These are phyloP conservation scores for Luidia sarsii DNA, from an alignment of 53 echinoderm and acorn worm genomes.

Conservation along the genomic window DNA sequence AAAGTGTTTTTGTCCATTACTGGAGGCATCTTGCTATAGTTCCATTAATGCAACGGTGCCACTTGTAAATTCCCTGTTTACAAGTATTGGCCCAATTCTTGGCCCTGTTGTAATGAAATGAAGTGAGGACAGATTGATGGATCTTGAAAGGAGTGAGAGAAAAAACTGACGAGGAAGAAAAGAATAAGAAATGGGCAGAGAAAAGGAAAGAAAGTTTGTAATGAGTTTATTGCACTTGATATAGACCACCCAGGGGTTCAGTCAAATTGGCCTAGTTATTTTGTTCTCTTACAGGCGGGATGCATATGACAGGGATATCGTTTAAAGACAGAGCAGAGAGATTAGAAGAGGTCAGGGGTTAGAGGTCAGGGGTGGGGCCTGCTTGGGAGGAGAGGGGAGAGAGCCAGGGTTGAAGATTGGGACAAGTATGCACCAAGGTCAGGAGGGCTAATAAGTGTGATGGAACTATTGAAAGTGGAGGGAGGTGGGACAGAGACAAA, in stretches of 20 bases:
- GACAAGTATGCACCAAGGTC: too few species aligned
- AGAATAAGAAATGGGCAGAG: too few species aligned
- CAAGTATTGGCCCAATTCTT: conserved; percentile 19
- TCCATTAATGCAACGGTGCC: too few species aligned
- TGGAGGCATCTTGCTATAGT: too few species aligned
- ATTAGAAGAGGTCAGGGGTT: conserved; percentile 28
- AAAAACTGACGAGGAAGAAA: conserved; percentile 19
- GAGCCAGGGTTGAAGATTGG: too few species aligned
- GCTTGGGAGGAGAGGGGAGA: too few species aligned
- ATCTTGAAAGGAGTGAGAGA: not conserved
- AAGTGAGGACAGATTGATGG: conserved; percentile 43
- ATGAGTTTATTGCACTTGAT: conserved; percentile 57
- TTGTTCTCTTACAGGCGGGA: not conserved
- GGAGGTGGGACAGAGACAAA: too few species aligned
- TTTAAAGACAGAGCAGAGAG: conserved; percentile 39
- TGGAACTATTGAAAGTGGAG: too few species aligned
- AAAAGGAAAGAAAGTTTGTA: not conserved
- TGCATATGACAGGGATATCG: not conserved
- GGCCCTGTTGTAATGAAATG: conserved; percentile 29
- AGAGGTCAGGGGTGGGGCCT: too few species aligned
- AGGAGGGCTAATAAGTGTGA: too few species aligned
- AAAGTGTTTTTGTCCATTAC: too few species aligned
- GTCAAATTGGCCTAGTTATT: conserved; percentile 39
- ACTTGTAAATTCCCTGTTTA: conserved; percentile 26
- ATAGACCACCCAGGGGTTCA: conserved; percentile 37